Evolutionary conservation across 2,797 vertebrate species (phyloP).

Genomic region (Danio albolineatus): DNA sequence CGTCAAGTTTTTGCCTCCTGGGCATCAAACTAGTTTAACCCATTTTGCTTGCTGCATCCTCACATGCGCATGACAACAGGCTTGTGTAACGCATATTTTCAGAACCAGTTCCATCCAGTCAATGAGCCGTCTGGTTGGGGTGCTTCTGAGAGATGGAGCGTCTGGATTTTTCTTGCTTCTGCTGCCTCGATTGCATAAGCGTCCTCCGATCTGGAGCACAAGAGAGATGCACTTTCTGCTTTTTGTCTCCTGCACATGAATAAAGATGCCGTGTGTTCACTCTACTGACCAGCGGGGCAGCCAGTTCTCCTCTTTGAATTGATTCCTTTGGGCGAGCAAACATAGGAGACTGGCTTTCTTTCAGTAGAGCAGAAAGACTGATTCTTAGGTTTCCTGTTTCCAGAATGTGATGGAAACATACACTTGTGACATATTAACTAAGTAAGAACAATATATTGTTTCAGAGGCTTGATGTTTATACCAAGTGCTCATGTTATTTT

Average conservation of each 20-base stretch:
- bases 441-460: neutral
- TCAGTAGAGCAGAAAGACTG: neutral
- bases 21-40: conserved; percentile 21
- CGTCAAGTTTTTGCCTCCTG: neutral
- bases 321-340: conserved; percentile 5
- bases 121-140: conserved; percentile 51
- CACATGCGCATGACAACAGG: conserved; percentile 43
- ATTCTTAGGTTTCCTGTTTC: neutral
- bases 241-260: neutral
- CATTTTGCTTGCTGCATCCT: conserved; percentile 39
- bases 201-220: conserved; percentile 42
- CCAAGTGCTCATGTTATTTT: too few species aligned
- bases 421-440: neutral
- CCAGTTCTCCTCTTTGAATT: conserved; percentile 15
- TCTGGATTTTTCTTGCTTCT: conserved; percentile 70
- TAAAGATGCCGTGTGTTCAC: neutral
- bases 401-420: neutral
- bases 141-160: conserved; percentile 59
- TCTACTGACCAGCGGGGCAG: neutral
- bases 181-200: conserved; percentile 68
- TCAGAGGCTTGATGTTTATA: neutral
- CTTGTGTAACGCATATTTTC: conserved; percentile 70
- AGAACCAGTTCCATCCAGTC: conserved; percentile 78
- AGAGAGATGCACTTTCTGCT: conserved; percentile 6
- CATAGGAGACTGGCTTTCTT: neutral